Conservation (phyloP, 2,888 invertebrate genomes). For the Periphyllus acericola region DNA sequence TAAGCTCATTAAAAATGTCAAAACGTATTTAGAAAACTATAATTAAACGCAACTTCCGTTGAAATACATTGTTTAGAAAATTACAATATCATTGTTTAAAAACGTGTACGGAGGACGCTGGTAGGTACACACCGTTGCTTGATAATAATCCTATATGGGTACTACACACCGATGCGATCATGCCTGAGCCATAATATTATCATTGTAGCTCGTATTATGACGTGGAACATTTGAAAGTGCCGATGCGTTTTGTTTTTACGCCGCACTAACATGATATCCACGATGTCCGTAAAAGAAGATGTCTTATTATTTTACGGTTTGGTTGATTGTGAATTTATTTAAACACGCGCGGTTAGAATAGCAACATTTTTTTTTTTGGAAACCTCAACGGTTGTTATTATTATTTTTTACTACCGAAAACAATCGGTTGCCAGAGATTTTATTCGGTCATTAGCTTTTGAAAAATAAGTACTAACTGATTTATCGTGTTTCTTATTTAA, state of each 20-base stretch:
- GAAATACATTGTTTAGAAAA: too few relatives aligned
- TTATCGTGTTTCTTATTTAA: constrained; percentile 1
- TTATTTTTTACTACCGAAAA: not conserved
- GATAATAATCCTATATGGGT: too few relatives aligned
- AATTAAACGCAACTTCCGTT: too few relatives aligned
- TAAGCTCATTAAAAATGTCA: not conserved
- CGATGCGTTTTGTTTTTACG: too few relatives aligned
- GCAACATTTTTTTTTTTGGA: not conserved
- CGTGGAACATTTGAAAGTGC: too few relatives aligned
- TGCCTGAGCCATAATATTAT: too few relatives aligned
- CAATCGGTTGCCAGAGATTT: not conserved
- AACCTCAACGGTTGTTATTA: not conserved
- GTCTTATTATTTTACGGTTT: not conserved
- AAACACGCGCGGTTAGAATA: not conserved
- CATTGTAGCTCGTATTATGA: too few relatives aligned
- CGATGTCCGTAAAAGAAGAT: not conserved
- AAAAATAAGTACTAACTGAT: constrained; percentile 13
- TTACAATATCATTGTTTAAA: too few relatives aligned
- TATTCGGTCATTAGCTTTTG: not conserved
- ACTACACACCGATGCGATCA: too few relatives aligned
- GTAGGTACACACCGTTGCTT: too few relatives aligned
- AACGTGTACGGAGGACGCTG: not conserved
- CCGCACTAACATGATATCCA: too few relatives aligned
- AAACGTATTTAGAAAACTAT: not conserved
- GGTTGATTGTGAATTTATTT: not conserved